These are phyloP conservation scores for Coelopa pilipes DNA, from an alignment of 2,888 invertebrate species.

Conservation along the genomic window DNA sequence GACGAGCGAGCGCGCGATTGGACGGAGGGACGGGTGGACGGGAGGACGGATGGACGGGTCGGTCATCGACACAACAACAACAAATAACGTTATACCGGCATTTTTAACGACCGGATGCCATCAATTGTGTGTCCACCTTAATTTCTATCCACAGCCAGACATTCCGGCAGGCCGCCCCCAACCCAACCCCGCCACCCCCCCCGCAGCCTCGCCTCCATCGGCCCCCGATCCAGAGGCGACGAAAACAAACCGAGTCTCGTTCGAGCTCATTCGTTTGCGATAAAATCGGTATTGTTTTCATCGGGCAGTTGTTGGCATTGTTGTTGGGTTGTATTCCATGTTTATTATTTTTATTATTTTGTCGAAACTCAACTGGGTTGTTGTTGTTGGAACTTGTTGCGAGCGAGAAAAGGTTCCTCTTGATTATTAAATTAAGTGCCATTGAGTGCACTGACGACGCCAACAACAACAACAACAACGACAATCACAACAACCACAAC, in stretches of 20 bases:
- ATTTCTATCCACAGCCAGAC: slow-evolving; percentile 1
- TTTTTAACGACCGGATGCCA: slow-evolving; percentile 30
- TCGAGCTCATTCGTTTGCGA: neutral
- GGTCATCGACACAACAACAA: neutral
- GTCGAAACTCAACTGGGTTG: too few relatives aligned
- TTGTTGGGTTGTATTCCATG: neutral
- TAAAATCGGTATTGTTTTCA: slow-evolving; percentile 3
- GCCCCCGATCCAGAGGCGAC: neutral
- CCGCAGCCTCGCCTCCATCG: too few relatives aligned
- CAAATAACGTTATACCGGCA: slow-evolving; percentile 16
- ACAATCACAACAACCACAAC: too few relatives aligned
- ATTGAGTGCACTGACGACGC: neutral
- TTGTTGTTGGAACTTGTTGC: too few relatives aligned
- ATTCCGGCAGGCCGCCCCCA: too few relatives aligned
- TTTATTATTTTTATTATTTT: too few relatives aligned
- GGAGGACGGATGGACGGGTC: too few relatives aligned
- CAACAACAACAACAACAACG: too few relatives aligned
- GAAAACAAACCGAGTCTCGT: neutral
- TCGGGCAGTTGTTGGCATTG: neutral
- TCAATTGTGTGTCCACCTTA: slow-evolving; percentile 38
- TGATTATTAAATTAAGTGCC: slow-evolving; percentile 5
- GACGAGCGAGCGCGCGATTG: neutral
- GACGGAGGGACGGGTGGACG: too few relatives aligned
- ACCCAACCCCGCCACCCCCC: too few relatives aligned
- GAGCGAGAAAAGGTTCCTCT: neutral